These are phyloP conservation scores for Acleris literana DNA, from an alignment of 2,888 invertebrate species.

Conservation along the genomic window DNA sequence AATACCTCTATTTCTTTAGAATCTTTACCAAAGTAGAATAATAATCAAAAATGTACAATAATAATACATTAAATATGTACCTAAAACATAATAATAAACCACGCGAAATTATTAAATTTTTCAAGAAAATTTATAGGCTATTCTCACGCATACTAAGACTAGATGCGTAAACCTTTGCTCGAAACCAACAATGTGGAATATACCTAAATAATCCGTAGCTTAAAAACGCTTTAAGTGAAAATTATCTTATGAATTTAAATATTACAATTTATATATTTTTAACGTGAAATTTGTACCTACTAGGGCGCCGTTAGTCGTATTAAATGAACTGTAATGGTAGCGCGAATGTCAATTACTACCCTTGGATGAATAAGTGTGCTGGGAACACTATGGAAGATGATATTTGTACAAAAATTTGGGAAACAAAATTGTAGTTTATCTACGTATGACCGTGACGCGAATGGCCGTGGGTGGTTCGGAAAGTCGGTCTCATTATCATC, in stretches of 20 bases:
- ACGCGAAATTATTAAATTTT: conserved; percentile 2
- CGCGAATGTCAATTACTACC: conserved; percentile 77
- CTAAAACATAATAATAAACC: not conserved
- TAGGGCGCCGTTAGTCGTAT: conserved; percentile 58
- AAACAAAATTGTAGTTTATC: conserved; percentile 25
- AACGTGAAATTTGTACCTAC: conserved; percentile 66
- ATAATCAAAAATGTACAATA: conserved; percentile 15
- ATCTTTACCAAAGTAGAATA: conserved; percentile 29
- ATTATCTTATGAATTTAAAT: conserved; percentile 77
- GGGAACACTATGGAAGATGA: conserved; percentile 45
- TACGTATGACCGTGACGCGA: not conserved
- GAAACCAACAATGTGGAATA: conserved; percentile 13
- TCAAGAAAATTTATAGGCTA: conserved; percentile 1
- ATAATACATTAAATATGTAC: conserved; percentile 12
- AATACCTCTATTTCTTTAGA: conserved; percentile 31
- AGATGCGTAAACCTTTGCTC: conserved; percentile 8
- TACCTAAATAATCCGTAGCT: conserved; percentile 62
- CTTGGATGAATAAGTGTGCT: conserved; percentile 53
- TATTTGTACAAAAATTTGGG: conserved; percentile 35
- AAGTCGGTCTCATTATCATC: not conserved
- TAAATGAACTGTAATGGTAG: conserved; percentile 52
- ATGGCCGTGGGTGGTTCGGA: not conserved
- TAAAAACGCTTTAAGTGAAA: conserved; percentile 80
- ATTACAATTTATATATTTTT: conserved; percentile 71
- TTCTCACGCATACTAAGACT: conserved; percentile 11